A percentile compares a stretch with the other conserved stretches of the same genome.
Evolutionary conservation across 2,113 vertebrate genomes (phyloP).

Genomic region (Gopherus evgoodei): DNA sequence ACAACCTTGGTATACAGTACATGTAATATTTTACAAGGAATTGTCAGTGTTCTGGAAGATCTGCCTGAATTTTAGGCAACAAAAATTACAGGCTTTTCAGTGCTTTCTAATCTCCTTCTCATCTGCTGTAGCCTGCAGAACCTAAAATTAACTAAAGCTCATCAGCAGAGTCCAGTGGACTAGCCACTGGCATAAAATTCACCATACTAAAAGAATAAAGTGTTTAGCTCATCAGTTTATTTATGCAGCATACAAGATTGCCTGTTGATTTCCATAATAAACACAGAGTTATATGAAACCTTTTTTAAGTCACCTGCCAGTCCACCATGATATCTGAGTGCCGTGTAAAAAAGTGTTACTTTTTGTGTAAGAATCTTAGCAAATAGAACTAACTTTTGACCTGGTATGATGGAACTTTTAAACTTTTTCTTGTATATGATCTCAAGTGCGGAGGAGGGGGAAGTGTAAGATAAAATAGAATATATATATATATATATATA

Average conservation of each 20-base stretch:
- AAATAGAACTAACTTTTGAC: background rate
- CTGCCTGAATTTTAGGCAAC: background rate
- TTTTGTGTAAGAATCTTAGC: background rate
- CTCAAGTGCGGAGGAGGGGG: background rate
- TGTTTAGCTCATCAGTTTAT: background rate
- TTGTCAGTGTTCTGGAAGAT: background rate
- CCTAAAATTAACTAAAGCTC: background rate
- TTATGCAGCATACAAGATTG: background rate
- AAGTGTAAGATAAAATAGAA: background rate
- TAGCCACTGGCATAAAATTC: background rate
- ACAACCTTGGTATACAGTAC: fast-evolving
- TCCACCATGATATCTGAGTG: background rate
- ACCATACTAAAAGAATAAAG: background rate
- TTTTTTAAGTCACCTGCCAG: background rate
- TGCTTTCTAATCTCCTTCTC: background rate
- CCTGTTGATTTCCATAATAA: background rate
- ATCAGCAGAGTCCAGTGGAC: background rate
- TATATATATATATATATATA: too few species aligned
- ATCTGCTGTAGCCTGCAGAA: background rate
- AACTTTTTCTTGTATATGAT: background rate
- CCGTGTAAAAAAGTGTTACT: background rate
- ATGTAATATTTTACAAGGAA: background rate
- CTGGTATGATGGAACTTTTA: background rate
- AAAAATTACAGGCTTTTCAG: fast-evolving
- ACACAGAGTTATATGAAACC: background rate